These are phyloP conservation scores for Hydrozoanthus gracilis DNA, from an alignment of 92 coral and sea anemone genomes.

Conservation along the genomic window DNA sequence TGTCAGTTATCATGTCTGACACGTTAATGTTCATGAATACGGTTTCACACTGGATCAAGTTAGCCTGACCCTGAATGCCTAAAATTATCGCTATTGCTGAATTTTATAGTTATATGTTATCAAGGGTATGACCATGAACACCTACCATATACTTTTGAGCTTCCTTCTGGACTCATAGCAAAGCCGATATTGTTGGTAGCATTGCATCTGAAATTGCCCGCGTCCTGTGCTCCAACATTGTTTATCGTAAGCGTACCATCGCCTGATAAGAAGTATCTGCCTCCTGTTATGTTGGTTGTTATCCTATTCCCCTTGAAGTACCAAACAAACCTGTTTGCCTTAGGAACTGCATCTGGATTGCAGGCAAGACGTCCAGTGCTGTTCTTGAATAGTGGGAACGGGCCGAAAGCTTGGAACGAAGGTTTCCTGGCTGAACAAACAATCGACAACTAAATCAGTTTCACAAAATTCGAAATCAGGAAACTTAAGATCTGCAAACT, in stretches of 20 bases:
- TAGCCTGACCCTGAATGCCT: no score
- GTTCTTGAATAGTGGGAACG: slow-evolving; percentile 73
- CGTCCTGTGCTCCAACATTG: slow-evolving; percentile 45
- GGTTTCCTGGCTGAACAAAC: slow-evolving; percentile 68
- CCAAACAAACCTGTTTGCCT: slow-evolving; percentile 50
- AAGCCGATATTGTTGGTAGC: slow-evolving; percentile 50
- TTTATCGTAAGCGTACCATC: slow-evolving; percentile 57
- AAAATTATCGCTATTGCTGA: neutral
- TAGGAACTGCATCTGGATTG: slow-evolving; percentile 85
- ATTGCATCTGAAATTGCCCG: slow-evolving; percentile 52
- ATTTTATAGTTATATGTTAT: neutral
- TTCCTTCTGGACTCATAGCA: slow-evolving; percentile 21
- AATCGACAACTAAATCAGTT: neutral
- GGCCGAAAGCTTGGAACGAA: slow-evolving; percentile 70
- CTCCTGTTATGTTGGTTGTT: neutral
- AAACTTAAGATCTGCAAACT: no score
- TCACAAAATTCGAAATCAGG: no score
- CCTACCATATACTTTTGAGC: slow-evolving; percentile 60
- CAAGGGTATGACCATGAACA: neutral
- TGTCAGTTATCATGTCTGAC: neutral
- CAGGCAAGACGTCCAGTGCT: slow-evolving; percentile 67
- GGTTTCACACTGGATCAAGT: no score
- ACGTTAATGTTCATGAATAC: no score
- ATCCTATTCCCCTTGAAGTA: neutral
- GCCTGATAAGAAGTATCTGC: slow-evolving; percentile 35